Percentiles rank a stretch among this genome's conserved stretches.
phyloP scores from a whole-genome alignment of 1,140 invertebrate species.

The Heterodera schachtii region DNA sequence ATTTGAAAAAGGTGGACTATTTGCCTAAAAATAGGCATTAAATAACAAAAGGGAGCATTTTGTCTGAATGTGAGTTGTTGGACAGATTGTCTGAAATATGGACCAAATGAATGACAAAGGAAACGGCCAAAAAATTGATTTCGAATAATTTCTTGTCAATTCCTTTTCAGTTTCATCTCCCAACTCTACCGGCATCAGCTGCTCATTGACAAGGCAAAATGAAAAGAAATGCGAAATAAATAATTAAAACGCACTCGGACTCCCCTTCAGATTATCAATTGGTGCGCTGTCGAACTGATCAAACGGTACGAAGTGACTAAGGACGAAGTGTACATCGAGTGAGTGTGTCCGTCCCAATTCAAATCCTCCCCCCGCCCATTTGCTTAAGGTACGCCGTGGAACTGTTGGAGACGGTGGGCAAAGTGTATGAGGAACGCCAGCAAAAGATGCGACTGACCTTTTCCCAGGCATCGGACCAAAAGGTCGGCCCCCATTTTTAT shows the following conservation, averaged over 20 bases:
- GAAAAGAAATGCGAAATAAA: background rate
- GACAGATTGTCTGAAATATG: too few relatives aligned
- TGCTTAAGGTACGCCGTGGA: slow-evolving; percentile 31
- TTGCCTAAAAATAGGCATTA: too few relatives aligned
- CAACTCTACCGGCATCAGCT: slow-evolving; percentile 39
- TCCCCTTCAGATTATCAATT: slow-evolving; percentile 30
- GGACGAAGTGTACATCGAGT: slow-evolving; percentile 43
- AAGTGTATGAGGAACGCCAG: slow-evolving; percentile 32
- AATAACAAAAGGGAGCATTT: too few relatives aligned
- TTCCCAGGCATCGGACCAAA: background rate
- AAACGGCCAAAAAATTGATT: too few relatives aligned
- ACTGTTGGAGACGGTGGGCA: slow-evolving; percentile 36
- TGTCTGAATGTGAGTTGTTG: too few relatives aligned
- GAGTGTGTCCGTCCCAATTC: background rate
- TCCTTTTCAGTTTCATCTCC: slow-evolving; percentile 34
- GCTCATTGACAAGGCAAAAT: slow-evolving; percentile 26
- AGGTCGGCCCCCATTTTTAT: background rate
- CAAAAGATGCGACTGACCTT: background rate
- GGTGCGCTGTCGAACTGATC: slow-evolving; percentile 36
- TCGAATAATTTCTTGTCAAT: too few relatives aligned
- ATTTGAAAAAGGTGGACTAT: background rate
- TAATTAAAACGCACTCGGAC: too few relatives aligned
- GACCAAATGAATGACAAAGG: too few relatives aligned
- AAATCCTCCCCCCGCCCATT: background rate
- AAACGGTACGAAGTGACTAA: slow-evolving; percentile 33